Evolutionary conservation across 1,140 invertebrate species (phyloP).

Genomic region (Nasonia giraulti): DNA sequence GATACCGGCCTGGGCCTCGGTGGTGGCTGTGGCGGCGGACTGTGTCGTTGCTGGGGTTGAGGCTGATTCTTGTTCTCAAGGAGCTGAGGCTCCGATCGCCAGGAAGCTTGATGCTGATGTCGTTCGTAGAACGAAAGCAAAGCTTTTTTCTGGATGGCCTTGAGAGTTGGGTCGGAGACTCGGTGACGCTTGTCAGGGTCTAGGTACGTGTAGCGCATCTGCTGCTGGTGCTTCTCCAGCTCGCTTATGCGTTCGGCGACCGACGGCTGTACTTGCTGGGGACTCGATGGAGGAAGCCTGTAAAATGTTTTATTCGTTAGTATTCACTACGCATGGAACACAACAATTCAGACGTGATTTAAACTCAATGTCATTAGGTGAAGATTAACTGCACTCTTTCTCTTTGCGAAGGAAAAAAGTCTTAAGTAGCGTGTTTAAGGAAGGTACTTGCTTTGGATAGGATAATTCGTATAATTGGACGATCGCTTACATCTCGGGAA

Average conservation of each 20-base stretch:
- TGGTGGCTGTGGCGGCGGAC: conserved; percentile 76
- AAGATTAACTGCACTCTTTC: background rate
- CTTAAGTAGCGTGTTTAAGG: background rate
- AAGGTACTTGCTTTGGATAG: background rate
- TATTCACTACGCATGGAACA: background rate
- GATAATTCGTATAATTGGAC: background rate
- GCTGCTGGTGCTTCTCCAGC: conserved; percentile 78
- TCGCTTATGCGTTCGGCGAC: conserved; percentile 86
- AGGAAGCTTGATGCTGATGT: conserved; percentile 74
- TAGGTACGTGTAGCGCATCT: conserved; percentile 81
- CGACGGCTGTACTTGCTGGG: conserved; percentile 76
- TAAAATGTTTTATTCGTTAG: conserved; percentile 41
- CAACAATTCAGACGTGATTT: too few species aligned
- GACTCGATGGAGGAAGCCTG: conserved; percentile 65
- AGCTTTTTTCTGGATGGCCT: conserved; percentile 91
- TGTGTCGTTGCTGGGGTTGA: conserved; percentile 55
- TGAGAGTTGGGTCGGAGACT: conserved; percentile 85
- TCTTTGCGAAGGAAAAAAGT: background rate
- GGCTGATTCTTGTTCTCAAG: conserved; percentile 60
- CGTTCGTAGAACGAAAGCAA: conserved; percentile 89
- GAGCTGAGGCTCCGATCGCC: conserved; percentile 79
- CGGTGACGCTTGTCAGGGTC: conserved; percentile 86
- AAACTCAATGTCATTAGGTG: background rate
- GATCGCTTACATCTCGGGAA: background rate
- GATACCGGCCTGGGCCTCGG: conserved; percentile 75